These are phyloP conservation scores for Ranitomeya variabilis DNA, from an alignment of 2,113 vertebrate species.

Conservation along the genomic window DNA sequence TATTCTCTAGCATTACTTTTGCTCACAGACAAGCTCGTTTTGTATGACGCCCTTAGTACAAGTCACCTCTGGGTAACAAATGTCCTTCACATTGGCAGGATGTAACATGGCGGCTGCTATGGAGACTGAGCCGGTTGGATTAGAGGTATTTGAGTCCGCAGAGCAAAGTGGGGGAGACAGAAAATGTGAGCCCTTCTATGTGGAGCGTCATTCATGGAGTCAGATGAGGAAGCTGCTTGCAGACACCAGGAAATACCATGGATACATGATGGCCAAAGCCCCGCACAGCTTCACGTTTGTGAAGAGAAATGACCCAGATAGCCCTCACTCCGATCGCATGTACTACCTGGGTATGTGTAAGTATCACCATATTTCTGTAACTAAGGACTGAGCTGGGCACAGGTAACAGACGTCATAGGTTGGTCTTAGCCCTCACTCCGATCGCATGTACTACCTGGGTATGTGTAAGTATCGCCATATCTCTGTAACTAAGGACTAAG, in stretches of 20 bases:
- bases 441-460: conserved; percentile 82
- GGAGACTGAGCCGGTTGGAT: conserved; percentile 80
- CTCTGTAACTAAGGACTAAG: neutral
- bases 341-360: conserved; percentile 79
- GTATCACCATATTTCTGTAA: neutral
- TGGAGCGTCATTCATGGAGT: conserved; percentile 81
- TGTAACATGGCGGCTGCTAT: conserved; percentile 83
- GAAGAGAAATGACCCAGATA: conserved; percentile 78
- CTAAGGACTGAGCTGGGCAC: neutral
- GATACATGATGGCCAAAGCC: conserved; percentile 81
- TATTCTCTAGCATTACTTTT: too few relatives aligned
- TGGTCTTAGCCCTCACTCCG: conserved; percentile 67
- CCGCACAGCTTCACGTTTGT: conserved; percentile 81
- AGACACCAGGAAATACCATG: conserved; percentile 79
- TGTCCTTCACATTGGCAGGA: conserved; percentile 62
- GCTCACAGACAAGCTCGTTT: neutral
- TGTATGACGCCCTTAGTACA: neutral
- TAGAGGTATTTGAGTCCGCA: conserved; percentile 79
- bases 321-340: conserved; percentile 77
- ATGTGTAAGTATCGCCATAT: conserved; percentile 60
- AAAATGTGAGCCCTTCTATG: conserved; percentile 76
- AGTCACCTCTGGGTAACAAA: neutral
- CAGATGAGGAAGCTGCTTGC: conserved; percentile 79
- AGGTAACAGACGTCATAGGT: neutral
- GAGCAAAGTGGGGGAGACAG: conserved; percentile 66